Conservation (phyloP, 2,888 invertebrate species). For the Panopea generosa region DNA sequence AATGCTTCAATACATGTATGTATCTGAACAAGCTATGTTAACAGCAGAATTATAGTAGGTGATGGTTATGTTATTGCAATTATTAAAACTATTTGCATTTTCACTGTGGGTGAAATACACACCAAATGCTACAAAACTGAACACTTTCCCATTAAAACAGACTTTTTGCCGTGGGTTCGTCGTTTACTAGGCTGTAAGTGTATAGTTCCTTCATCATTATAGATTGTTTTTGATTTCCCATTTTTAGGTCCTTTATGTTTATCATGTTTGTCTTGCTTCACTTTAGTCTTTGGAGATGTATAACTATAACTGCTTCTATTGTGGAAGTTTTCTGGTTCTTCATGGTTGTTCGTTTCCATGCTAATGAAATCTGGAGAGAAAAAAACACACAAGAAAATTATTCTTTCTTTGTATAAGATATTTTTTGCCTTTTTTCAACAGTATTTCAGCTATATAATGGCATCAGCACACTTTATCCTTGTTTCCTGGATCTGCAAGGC, state of each 20-base stretch:
- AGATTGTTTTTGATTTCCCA: conserved; percentile 61
- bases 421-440: too few relatives aligned
- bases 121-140: conserved; percentile 72
- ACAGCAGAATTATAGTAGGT: too few relatives aligned
- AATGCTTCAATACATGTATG: too few relatives aligned
- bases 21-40: too few relatives aligned
- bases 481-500: too few relatives aligned
- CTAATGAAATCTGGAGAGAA: conserved; percentile 65
- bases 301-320: conserved; percentile 42
- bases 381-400: not conserved
- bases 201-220: conserved; percentile 74
- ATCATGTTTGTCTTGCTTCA: conserved; percentile 61
- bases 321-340: conserved; percentile 48
- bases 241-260: conserved; percentile 59
- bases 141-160: conserved; percentile 73
- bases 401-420: too few relatives aligned
- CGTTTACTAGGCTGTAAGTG: conserved; percentile 80
- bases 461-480: too few relatives aligned
- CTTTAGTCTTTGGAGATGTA: conserved; percentile 61
- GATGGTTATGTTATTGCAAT: too few relatives aligned
- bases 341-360: conserved; percentile 56
- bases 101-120: too few relatives aligned
- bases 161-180: conserved; percentile 81
- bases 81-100: too few relatives aligned
- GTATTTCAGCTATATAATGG: too few relatives aligned